A percentile compares a stretch with the other conserved stretches of the same genome.
Evolutionary conservation across 1,140 invertebrate species (phyloP).

Genomic region (Zaprionus nigranus): DNA sequence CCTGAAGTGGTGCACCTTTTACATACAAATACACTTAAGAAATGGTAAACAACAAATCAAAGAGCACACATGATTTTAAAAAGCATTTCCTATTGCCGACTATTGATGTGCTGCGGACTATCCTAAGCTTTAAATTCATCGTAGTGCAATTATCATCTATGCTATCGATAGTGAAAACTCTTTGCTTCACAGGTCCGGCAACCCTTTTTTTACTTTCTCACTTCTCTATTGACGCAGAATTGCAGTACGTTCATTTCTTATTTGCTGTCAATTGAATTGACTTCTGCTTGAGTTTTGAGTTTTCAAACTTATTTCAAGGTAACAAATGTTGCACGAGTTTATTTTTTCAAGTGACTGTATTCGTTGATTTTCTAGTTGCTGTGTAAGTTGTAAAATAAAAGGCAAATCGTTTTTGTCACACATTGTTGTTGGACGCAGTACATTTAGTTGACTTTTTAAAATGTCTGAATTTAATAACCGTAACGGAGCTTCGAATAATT

Average conservation of each 20-base stretch:
- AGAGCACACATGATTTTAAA: not conserved
- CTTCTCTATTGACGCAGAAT: not conserved
- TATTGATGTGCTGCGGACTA: not conserved
- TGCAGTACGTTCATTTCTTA: not conserved
- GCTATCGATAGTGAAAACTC: not conserved
- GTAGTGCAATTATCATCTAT: not conserved
- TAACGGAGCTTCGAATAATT: not conserved
- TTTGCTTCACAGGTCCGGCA: not conserved
- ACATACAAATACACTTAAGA: conserved; percentile 2
- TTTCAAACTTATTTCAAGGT: not conserved
- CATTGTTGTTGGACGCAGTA: not conserved
- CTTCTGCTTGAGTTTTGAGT: not conserved
- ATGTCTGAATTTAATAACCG: conserved; percentile 14
- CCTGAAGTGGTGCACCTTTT: not conserved
- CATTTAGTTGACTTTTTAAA: not conserved
- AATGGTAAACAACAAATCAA: not conserved
- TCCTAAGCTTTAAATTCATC: not conserved
- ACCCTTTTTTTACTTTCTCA: not conserved
- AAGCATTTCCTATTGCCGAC: not conserved
- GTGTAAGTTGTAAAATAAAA: not conserved
- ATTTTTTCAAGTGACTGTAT: not conserved
- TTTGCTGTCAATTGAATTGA: not conserved
- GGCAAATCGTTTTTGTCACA: not conserved
- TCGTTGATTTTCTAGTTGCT: not conserved
- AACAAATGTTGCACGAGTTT: not conserved